Evolutionary conservation across 1,140 invertebrate genomes (phyloP).

Genomic region (Drosophila repletoides): DNA sequence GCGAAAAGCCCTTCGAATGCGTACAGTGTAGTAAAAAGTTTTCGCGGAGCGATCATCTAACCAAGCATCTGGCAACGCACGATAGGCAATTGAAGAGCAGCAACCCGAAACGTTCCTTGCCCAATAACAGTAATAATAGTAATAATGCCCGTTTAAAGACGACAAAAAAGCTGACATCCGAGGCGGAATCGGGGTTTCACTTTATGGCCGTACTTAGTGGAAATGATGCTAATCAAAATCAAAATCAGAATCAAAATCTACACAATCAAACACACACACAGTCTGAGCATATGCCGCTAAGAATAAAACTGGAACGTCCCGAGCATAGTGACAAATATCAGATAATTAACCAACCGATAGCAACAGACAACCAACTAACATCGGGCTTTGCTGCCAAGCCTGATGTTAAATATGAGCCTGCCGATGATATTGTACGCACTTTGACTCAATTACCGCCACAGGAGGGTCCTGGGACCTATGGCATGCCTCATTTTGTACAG

Average conservation of each 20-base stretch:
- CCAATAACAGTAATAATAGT: constrained; percentile 20
- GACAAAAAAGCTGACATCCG: constrained; percentile 47
- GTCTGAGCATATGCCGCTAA: constrained; percentile 39
- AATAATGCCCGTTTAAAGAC: constrained; percentile 40
- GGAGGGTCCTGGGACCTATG: constrained; percentile 58
- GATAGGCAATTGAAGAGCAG: constrained; percentile 60
- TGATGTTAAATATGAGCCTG: constrained; percentile 68
- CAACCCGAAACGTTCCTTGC: constrained; percentile 51
- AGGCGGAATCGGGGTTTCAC: constrained; percentile 61
- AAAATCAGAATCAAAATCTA: constrained; percentile 24
- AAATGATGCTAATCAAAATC: constrained; percentile 19
- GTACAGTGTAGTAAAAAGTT: constrained; percentile 89
- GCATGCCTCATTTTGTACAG: constrained; percentile 62
- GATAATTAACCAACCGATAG: no score
- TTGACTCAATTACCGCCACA: constrained; percentile 61
- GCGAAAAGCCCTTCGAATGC: constrained; percentile 91
- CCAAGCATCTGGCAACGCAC: constrained; percentile 86
- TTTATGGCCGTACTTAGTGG: constrained; percentile 68
- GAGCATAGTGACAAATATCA: constrained; percentile 76
- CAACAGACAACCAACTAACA: constrained; percentile 49
- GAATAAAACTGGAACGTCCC: constrained; percentile 74
- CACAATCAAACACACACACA: constrained; percentile 40
- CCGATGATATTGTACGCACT: constrained; percentile 66
- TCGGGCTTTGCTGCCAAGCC: constrained; percentile 52
- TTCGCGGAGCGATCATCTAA: constrained; percentile 92